These are phyloP conservation scores for Ophraella communa DNA, from an alignment of 2,888 invertebrate genomes.

Conservation along the genomic window DNA sequence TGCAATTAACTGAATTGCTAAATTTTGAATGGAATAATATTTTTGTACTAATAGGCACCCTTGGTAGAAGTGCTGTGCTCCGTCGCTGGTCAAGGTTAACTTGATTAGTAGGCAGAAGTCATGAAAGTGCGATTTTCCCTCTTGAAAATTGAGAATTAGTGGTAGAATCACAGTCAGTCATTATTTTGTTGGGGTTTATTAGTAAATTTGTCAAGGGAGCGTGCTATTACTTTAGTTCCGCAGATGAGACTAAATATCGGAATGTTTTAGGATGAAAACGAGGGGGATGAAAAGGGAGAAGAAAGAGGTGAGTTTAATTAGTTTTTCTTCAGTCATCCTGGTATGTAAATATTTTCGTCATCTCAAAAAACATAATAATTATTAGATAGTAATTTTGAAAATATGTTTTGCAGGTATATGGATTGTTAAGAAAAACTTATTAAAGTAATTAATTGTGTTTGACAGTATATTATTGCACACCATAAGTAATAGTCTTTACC, in stretches of 20 bases:
- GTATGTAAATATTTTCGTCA: not conserved
- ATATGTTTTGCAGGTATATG: no score
- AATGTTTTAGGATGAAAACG: slow-evolving; percentile 5
- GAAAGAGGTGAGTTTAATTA: not conserved
- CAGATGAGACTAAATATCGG: slow-evolving; percentile 12
- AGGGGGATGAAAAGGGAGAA: not conserved
- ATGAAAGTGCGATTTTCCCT: slow-evolving; percentile 36
- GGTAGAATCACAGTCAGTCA: slow-evolving; percentile 44
- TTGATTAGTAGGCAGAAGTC: slow-evolving; percentile 45
- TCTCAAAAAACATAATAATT: no score
- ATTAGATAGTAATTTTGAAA: no score
- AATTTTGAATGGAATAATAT: no score
- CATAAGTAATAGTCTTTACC: no score
- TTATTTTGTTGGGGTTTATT: slow-evolving; percentile 41
- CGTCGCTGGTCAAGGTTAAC: slow-evolving; percentile 29
- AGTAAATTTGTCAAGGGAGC: slow-evolving; percentile 33
- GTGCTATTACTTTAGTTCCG: slow-evolving; percentile 29
- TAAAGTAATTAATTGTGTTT: no score
- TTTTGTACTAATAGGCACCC: not conserved
- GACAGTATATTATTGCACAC: no score
- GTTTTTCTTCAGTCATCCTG: not conserved
- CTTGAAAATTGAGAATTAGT: slow-evolving; percentile 45
- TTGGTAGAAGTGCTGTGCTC: not conserved
- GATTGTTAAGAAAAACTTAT: no score
- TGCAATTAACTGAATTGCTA: no score